phyloP scores from a whole-genome alignment of 2,113 vertebrate species.

The Pongo pygmaeus region DNA sequence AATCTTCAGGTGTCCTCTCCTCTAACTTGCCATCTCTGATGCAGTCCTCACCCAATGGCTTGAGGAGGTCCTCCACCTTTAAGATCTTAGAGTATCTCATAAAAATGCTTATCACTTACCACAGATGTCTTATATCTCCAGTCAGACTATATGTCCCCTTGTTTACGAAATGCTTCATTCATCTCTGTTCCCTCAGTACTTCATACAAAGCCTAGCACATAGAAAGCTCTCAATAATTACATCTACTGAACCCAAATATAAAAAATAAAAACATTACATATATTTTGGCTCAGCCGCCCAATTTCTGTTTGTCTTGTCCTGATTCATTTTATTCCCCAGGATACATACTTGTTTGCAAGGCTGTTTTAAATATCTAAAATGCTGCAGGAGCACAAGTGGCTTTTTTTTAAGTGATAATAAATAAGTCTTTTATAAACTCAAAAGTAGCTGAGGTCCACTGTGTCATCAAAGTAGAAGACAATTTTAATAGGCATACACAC shows the following conservation, averaged over 20 bases:
- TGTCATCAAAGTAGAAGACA: neutral
- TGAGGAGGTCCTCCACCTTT: neutral
- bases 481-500: neutral
- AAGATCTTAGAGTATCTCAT: neutral
- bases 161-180: neutral
- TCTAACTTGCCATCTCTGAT: neutral
- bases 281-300: neutral
- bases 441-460: neutral
- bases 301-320: conserved; percentile 16
- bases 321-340: neutral
- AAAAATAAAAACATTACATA: neutral
- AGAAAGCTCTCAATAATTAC: neutral
- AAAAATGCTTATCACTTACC: neutral
- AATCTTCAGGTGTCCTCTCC: neutral
- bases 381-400: neutral
- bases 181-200: conserved; percentile 7
- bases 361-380: conserved; percentile 39
- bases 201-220: neutral
- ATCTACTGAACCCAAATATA: conserved; percentile 32
- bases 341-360: conserved; percentile 4
- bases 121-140: neutral
- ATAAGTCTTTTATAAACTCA: conserved; percentile 14
- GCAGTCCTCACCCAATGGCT: neutral
- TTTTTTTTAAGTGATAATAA: neutral
- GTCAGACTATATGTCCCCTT: neutral